Evolutionary conservation across 2,888 invertebrate genomes (phyloP), one percentile per base, ranked within the genome.

Genomic region (Pedicia rivosa): DNA sequence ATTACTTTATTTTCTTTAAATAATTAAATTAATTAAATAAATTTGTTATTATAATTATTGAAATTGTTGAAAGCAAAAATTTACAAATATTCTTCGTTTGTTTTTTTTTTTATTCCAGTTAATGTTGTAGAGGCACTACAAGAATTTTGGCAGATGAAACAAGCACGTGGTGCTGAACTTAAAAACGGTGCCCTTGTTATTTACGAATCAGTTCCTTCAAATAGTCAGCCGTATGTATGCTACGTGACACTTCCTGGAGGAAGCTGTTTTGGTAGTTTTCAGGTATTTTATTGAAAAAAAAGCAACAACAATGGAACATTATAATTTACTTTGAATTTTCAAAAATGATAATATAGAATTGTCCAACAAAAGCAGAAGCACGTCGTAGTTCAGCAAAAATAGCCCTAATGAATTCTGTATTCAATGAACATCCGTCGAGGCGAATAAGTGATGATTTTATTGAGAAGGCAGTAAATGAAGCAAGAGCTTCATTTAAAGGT

Each of bases 81-180:
- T 37, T 28, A 13, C 28, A 15, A 16, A 38, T 35, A 8, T 26
- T 36, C 9, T 30, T 27, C 25, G 31, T 38, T 39, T 31, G 38
- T 38, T 28, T 30, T 25, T 40, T 37, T 34, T 43, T 34, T 42
- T 8, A 35, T 63, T 65, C 30, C 69, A 79, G 91, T 92, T 48
- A 91, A 92, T 66, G 91, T 92, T 43, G 91, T 92, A 40, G 91
- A 92, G 63, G 91, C 91, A 7, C 66, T 92, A 40, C 91, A 92
- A 62, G 91, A 92, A 65, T 92, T 92, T 64, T 92, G 92, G 92
- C 90, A 91, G 67, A 87, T 90, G 86, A 92, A 92, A 64, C 83
- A 86, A 48, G 76, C 86, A 35, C 68, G 88, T 42, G 87, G 86
- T 46, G 78, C 79, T 13, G 87, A 86, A 50, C 66, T 84, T 44